Evolutionary conservation across 2,113 vertebrate species (phyloP), one percentile per base, ranked within the genome.

Genomic region (Chauna torquata): DNA sequence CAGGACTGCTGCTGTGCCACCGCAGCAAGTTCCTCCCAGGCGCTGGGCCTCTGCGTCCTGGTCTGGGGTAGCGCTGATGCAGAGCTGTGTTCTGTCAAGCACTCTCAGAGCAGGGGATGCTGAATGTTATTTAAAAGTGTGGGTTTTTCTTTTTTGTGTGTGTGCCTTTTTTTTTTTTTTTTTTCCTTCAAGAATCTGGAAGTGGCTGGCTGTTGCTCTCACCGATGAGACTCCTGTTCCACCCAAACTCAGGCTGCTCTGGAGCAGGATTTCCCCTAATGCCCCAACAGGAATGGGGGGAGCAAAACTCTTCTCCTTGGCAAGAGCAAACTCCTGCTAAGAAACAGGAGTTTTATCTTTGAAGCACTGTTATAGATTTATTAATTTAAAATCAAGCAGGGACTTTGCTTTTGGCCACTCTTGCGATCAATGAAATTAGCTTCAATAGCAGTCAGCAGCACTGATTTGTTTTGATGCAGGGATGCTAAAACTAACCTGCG

Each of bases 361-460:
- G 11, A 77, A 81, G 55, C 7, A 3, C 58, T 12, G 16, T 34
- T 78, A 49, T 8, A 59, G 84, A 77, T 59, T 45, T 81, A 85
- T 90, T 77, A 66, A 95, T 86, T 70, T 83, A 68, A 96, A 91
- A 78, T 57, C 82, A 81, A 86, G 72, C 45, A 52, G 80, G 84
- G 74, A 8, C 68, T 91, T 70, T 71, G 75, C 71, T 91, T 71
- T 78, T 16, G 5, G 75, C 62, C 47, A 3, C 78, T 92, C 45
- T 57, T n/a, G 57, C 8, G 4, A 90, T 96, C 90, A 61, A 36
- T 92, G 75, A 52, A 76, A 30, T 34, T 47, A 25, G 79, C 85
- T 64, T 85, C 89, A 74, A 13, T 11, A 90, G 54, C 92, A 86
- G 90, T 50, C 92, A 77, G 78, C 70, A n/a, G 1, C 81, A 85